A percentile compares a stretch with the other conserved stretches of the same genome.
These are phyloP conservation scores for Pristionchus arcanus DNA, from an alignment of 2,888 invertebrate species.

Conservation along the genomic window DNA sequence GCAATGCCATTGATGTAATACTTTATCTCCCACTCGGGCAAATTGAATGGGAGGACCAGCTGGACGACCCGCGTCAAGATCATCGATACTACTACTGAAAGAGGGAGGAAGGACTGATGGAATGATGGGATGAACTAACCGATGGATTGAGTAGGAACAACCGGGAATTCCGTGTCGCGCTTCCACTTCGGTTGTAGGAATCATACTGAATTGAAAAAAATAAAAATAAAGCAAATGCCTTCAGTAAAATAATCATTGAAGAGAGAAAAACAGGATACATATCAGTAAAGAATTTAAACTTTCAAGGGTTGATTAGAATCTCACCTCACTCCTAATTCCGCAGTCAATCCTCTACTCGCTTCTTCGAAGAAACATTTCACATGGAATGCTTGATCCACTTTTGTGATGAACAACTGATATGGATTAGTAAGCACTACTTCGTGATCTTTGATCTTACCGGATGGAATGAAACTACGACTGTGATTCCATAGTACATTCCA, in stretches of 20 bases:
- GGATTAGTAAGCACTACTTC: neutral
- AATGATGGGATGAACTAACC: conserved; percentile 43
- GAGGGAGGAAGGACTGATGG: neutral
- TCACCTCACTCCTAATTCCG: conserved; percentile 79
- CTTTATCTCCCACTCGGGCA: conserved; percentile 78
- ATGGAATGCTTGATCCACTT: conserved; percentile 79
- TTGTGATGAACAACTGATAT: conserved; percentile 77
- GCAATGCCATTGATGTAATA: conserved; percentile 79
- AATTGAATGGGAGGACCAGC: conserved; percentile 78
- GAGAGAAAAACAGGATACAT: too few relatives aligned
- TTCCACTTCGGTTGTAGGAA: conserved; percentile 79
- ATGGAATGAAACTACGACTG: conserved; percentile 79
- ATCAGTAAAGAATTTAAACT: too few relatives aligned
- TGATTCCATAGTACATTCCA: conserved; percentile 80
- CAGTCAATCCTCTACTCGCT: conserved; percentile 77
- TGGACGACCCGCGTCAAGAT: conserved; percentile 72
- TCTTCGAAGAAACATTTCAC: conserved; percentile 80
- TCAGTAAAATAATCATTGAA: too few relatives aligned
- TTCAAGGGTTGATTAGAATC: neutral
- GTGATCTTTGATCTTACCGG: conserved; percentile 61
- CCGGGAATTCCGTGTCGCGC: conserved; percentile 79
- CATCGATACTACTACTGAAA: conserved; percentile 62
- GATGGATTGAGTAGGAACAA: conserved; percentile 78
- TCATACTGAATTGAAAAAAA: conserved; percentile 71
- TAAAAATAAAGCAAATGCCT: neutral